Percentiles rank a stretch among this genome's conserved stretches.
These are phyloP conservation scores for Paedocypris micromegethes DNA, from an alignment of 2,797 vertebrate genomes.

Conservation along the genomic window DNA sequence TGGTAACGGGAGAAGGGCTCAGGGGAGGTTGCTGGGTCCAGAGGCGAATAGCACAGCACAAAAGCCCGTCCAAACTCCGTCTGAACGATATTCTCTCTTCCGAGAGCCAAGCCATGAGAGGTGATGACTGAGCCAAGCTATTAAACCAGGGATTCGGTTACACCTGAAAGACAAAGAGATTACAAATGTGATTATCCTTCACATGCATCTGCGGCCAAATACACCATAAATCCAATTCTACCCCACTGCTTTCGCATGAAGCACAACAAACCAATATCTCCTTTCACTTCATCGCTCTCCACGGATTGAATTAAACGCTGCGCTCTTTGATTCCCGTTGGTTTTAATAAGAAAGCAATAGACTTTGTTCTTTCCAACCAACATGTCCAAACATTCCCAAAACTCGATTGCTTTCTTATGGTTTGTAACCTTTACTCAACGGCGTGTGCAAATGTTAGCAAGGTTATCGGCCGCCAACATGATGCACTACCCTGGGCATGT, in stretches of 20 bases:
- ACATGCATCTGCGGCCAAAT: constrained; percentile 67
- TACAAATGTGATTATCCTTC: constrained; percentile 68
- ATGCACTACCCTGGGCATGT: neutral
- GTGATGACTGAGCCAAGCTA: constrained; percentile 40
- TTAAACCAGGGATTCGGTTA: constrained; percentile 63
- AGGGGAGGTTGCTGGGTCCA: constrained; percentile 41
- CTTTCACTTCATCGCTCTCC: constrained; percentile 57
- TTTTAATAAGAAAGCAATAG: constrained; percentile 8
- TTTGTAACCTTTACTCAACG: neutral
- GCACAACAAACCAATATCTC: constrained; percentile 66
- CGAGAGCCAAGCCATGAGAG: constrained; percentile 42
- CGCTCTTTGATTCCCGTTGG: constrained; percentile 16
- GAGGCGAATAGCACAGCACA: constrained; percentile 56
- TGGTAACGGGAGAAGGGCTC: constrained; percentile 58
- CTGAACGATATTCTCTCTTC: constrained; percentile 49
- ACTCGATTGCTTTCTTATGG: neutral
- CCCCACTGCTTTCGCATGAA: constrained; percentile 60
- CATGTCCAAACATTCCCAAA: neutral
- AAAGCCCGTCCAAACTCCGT: constrained; percentile 48
- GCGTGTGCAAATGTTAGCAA: neutral
- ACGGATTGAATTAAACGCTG: constrained; percentile 23
- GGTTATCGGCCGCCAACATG: neutral
- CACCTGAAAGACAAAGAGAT: constrained; percentile 69
- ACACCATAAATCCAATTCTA: constrained; percentile 74
- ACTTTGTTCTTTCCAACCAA: neutral